Evolutionary conservation across 2,113 vertebrate species (phyloP), one percentile per base, ranked within the genome.

Genomic region (Athene noctua): DNA sequence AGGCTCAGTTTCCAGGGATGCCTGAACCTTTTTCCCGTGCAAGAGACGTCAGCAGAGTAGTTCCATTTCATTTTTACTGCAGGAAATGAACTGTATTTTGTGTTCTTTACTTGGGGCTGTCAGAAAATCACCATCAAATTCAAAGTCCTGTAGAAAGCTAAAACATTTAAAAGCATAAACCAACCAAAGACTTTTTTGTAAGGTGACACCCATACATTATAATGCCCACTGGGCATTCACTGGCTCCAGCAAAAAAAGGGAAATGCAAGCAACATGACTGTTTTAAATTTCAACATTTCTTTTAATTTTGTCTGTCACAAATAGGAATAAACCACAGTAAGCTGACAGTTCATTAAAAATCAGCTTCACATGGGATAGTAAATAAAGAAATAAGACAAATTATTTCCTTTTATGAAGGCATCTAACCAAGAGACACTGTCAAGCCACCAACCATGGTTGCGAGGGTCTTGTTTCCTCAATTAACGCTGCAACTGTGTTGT

Each of bases 231-330:
- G 83, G 95, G 77, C 79, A 73, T 89, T 72, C 17, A 1, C 44
- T 15, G 86, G 58, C 59, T 92, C 80, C 51, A 20, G 68, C 6
- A 49, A 25, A 80, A 62, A 38, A n/a, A 15, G 8, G 36, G 57
- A 90, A 26, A 74, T 46, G 38, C 67, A 63, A 87, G n/a, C 19
- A 63, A 52, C 66, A 36, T 3, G 44, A 79, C n/a, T 94, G 94
- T 78, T 97, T 88, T 77, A 57, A 95, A 78, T 95, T 97, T 86
- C 91, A 94, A 1, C 19, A 17, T 86, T 66, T 47, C 30, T 90
- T 93, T 88, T 86, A 20, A 78, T 94, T 91, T 61, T 85, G 51
- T 90, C 67, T 93, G 38, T 67, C 72, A 9, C 29, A 26, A 67
- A 30, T 46, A 88, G 55, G 75, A 83, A 62, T 21, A 88, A 94